Percentiles rank a stretch among this genome's conserved stretches.
Evolutionary conservation across 2,888 invertebrate genomes (phyloP).

Genomic region (Pogonocherus hispidulus): DNA sequence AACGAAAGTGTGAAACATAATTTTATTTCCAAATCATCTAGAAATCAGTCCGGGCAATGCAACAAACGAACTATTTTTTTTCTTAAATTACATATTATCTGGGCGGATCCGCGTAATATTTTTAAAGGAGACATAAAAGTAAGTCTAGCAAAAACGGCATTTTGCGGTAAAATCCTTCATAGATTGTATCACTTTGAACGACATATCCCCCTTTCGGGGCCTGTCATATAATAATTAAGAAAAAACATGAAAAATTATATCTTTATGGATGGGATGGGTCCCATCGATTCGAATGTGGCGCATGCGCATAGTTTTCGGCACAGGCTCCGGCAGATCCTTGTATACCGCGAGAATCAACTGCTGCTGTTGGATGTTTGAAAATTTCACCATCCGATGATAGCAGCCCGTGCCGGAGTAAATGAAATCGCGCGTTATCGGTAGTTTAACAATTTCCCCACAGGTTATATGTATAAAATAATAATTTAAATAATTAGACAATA

Average conservation of each 20-base stretch:
- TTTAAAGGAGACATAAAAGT: background rate
- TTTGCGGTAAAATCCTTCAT: conserved; percentile 11
- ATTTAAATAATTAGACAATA: background rate
- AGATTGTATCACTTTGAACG: conserved; percentile 12
- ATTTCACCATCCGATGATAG: conserved; percentile 34
- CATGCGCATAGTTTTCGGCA: conserved; percentile 59
- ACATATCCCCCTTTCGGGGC: conserved; percentile 18
- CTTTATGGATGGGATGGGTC: conserved; percentile 64
- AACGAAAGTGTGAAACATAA: too few relatives aligned
- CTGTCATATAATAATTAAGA: conserved; percentile 35
- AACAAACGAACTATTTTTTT: background rate
- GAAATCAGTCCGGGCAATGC: too few relatives aligned
- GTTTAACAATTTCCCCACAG: conserved; percentile 26
- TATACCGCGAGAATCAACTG: conserved; percentile 47
- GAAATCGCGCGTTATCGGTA: conserved; percentile 40
- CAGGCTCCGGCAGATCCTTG: conserved; percentile 59
- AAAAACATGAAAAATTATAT: conserved; percentile 51
- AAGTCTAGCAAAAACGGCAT: conserved; percentile 23
- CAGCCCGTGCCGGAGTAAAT: conserved; percentile 33
- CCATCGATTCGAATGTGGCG: conserved; percentile 65
- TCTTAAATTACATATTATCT: background rate
- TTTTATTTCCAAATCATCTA: too few relatives aligned
- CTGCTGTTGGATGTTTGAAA: conserved; percentile 36
- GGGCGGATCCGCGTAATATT: conserved; percentile 15
- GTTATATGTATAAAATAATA: background rate